Conservation (phyloP, 1,140 invertebrate genomes). For the Agrilus planipennis region DNA sequence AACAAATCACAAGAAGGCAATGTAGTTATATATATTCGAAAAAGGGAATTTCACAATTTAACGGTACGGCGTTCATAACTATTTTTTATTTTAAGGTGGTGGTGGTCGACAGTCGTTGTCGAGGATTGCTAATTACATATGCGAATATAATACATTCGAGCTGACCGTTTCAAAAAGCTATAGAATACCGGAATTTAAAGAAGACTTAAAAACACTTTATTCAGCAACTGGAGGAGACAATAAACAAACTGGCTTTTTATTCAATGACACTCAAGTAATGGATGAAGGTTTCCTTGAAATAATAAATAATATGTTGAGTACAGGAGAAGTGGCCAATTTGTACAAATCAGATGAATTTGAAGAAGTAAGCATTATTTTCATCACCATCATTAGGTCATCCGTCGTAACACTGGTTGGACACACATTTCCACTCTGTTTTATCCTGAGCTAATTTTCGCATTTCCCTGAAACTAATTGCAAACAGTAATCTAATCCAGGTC, state of each 20-base stretch:
- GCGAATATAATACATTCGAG: conserved; percentile 63
- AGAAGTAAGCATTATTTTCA: conserved; percentile 47
- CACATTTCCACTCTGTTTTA: no score
- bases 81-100: no score
- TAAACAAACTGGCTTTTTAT: conserved; percentile 65
- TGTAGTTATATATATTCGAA: not conserved
- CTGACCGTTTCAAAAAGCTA: conserved; percentile 69
- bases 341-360: conserved; percentile 78
- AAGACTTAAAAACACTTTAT: conserved; percentile 72
- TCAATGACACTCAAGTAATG: conserved; percentile 69
- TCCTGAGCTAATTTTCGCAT: no score
- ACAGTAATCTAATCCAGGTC: no score
- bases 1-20: no score
- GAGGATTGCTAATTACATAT: conserved; percentile 63
- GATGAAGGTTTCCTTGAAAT: conserved; percentile 78
- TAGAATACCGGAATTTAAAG: conserved; percentile 60
- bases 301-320: conserved; percentile 75
- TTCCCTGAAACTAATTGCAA: no score
- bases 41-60: no score
- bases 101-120: conserved; percentile 71
- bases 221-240: conserved; percentile 57
- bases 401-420: no score
- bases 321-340: conserved; percentile 72
- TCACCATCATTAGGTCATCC: no score
- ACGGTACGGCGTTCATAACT: no score